Evolutionary conservation across 2,888 invertebrate species (phyloP).

Genomic region (Prosapia bicincta): DNA sequence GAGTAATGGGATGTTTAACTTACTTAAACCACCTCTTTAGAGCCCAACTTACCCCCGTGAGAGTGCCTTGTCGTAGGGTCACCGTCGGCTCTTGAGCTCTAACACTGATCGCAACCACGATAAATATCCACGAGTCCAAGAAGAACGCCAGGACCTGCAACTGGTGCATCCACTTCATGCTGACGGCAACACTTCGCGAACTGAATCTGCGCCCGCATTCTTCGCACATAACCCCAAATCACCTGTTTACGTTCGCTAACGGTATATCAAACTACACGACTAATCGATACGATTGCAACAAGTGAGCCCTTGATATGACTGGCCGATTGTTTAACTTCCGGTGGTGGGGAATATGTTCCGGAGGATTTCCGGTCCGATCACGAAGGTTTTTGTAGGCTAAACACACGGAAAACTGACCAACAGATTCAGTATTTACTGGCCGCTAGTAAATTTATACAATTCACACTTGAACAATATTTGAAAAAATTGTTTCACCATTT

Average conservation of each 20-base stretch:
- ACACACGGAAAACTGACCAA: background rate
- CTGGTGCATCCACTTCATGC: background rate
- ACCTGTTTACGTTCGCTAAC: background rate
- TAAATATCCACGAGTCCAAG: background rate
- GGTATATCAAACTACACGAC: background rate
- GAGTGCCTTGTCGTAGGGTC: slow-evolving; percentile 55
- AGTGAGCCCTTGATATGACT: background rate
- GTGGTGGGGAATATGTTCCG: background rate
- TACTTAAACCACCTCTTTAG: no score
- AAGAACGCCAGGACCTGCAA: background rate
- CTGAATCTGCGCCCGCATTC: no score
- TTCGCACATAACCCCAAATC: background rate
- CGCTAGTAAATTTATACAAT: no score
- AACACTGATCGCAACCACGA: slow-evolving; percentile 11
- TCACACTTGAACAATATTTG: no score
- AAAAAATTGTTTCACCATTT: no score
- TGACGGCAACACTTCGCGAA: no score
- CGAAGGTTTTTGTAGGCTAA: background rate
- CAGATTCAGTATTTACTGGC: no score
- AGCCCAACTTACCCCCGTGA: slow-evolving; percentile 61
- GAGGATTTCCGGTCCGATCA: background rate
- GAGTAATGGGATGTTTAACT: no score
- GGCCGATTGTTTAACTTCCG: background rate
- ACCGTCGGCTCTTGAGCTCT: slow-evolving; percentile 52
- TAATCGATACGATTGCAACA: background rate